Evolutionary conservation across 2,113 vertebrate species (phyloP).

Genomic region (Scartelaos histophorus): DNA sequence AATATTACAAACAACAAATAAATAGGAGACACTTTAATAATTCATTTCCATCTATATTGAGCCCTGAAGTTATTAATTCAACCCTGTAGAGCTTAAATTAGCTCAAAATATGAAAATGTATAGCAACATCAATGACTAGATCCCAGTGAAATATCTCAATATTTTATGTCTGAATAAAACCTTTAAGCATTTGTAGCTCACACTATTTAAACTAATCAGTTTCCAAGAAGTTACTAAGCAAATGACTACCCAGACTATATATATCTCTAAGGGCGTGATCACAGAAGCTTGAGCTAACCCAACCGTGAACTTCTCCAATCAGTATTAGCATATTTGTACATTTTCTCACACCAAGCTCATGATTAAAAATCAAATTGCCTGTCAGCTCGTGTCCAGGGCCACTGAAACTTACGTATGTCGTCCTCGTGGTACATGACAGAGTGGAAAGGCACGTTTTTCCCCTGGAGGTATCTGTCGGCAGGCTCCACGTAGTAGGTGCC

Average conservation of each 20-base stretch:
- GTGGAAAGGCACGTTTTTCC: constrained; percentile 89
- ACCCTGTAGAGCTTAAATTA: too few relatives aligned
- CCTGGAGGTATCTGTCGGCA: constrained; percentile 89
- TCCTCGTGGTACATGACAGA: constrained; percentile 99
- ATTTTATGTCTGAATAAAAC: not conserved
- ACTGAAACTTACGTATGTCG: constrained; percentile 89
- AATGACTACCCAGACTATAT: constrained; percentile 56
- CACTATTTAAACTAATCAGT: constrained; percentile 40
- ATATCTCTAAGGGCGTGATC: constrained; percentile 36
- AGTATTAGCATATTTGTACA: constrained; percentile 29
- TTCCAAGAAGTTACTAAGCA: constrained; percentile 53
- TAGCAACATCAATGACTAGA: not conserved
- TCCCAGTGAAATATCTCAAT: not conserved
- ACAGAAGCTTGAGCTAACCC: constrained; percentile 35
- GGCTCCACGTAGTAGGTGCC: constrained; percentile 96
- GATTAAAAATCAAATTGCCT: constrained; percentile 13
- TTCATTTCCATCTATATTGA: too few relatives aligned
- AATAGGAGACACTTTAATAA: too few relatives aligned
- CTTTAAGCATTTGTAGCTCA: not conserved
- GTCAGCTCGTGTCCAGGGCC: constrained; percentile 8
- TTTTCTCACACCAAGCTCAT: constrained; percentile 14
- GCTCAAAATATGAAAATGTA: not conserved
- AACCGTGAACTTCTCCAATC: constrained; percentile 40
- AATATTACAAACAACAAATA: too few relatives aligned
- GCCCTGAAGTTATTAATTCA: too few relatives aligned